phyloP scores from a whole-genome alignment of 2,888 invertebrate genomes.

The Tyria jacobaeae region DNA sequence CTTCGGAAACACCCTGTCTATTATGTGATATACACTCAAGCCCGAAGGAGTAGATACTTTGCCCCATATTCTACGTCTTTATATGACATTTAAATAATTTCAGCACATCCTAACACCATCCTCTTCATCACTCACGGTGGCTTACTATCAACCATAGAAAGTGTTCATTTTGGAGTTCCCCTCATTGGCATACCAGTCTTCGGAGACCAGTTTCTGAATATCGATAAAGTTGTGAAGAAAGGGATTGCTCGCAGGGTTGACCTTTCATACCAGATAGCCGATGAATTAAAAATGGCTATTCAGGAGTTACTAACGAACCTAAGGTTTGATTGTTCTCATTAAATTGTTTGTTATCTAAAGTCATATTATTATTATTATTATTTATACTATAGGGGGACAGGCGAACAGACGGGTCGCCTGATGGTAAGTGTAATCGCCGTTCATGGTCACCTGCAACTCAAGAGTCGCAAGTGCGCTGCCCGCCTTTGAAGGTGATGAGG shows the following conservation, averaged over 20 bases:
- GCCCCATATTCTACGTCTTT: too few species aligned
- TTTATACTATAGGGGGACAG: too few species aligned
- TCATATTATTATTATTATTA: too few species aligned
- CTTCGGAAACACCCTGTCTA: too few species aligned
- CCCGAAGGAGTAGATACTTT: too few species aligned
- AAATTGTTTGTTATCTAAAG: too few species aligned
- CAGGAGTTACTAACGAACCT: constrained; percentile 42
- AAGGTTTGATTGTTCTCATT: constrained; percentile 22
- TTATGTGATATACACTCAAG: too few species aligned
- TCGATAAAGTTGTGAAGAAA: constrained; percentile 42
- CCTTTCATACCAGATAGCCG: constrained; percentile 36
- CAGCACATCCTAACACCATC: constrained; percentile 19
- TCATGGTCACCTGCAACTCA: too few species aligned
- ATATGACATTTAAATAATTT: background rate
- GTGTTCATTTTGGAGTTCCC: constrained; percentile 41
- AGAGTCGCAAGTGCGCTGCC: too few species aligned
- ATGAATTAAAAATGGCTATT: constrained; percentile 45
- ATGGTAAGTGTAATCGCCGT: too few species aligned
- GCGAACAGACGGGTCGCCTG: too few species aligned
- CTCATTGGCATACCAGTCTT: constrained; percentile 57
- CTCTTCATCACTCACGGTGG: constrained; percentile 23
- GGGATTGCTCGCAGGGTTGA: constrained; percentile 52
- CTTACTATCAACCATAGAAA: constrained; percentile 18
- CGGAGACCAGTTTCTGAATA: constrained; percentile 54
- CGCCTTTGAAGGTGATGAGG: too few species aligned